Conservation (phyloP, 2,113 vertebrate genomes). For the Planiliza haematocheilus region DNA sequence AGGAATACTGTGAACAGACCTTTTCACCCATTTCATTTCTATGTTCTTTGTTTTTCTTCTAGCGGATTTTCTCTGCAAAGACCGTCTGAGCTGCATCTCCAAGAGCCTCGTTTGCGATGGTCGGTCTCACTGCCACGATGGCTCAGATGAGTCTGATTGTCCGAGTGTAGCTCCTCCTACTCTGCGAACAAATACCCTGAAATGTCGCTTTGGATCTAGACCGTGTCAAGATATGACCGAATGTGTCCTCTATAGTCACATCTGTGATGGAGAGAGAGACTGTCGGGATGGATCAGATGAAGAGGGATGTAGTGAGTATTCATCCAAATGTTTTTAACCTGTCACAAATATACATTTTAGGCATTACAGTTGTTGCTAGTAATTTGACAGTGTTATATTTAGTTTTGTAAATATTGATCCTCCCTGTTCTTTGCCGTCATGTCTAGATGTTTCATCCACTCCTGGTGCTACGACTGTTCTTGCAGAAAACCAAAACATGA, state of each 20-base stretch:
- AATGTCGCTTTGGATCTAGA: constrained; percentile 67
- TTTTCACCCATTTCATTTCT: too few species aligned
- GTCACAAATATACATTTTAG: too few species aligned
- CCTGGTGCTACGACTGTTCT: too few species aligned
- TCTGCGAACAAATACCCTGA: neutral
- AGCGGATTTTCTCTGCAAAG: constrained; percentile 83
- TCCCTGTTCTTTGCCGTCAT: too few species aligned
- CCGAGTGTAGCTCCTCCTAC: neutral
- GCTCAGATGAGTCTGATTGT: constrained; percentile 87
- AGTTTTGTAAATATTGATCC: too few species aligned
- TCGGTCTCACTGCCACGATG: constrained; percentile 83
- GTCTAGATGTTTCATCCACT: too few species aligned
- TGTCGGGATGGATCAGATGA: constrained; percentile 88
- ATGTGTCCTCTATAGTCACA: constrained; percentile 82
- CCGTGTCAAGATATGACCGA: constrained; percentile 77
- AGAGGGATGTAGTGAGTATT: constrained; percentile 44
- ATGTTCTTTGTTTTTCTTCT: neutral
- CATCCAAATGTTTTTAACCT: too few species aligned
- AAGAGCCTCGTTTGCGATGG: constrained; percentile 85
- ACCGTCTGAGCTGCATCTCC: constrained; percentile 73
- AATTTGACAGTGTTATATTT: too few species aligned
- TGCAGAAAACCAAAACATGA: too few species aligned
- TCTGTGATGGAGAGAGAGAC: constrained; percentile 88
- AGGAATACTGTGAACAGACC: too few species aligned
- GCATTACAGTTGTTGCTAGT: too few species aligned